Evolutionary conservation across 2,113 vertebrate species (phyloP), one percentile per base, ranked within the genome.

Genomic region (Alethe castanea): DNA sequence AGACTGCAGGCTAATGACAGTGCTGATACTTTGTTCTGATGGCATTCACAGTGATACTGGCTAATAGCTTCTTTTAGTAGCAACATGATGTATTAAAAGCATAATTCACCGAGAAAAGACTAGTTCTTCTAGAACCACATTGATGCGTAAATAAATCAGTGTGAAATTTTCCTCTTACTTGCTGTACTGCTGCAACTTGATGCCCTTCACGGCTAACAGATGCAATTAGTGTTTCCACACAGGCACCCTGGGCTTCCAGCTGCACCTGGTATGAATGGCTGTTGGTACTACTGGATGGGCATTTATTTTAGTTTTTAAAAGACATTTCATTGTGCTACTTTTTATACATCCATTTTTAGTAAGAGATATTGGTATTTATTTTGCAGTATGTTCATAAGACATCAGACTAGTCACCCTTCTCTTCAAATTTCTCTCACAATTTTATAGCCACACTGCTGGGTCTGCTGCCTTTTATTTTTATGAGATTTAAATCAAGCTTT

Each of bases 51-150:
- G 22, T 81, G 73, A 76, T 73, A 35, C 23, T 60, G 67, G 28
- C 45, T 91, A 69, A 96, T n/a, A 73, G 50, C 9, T 72, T 64
- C 73, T 92, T 82, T 65, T 73, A 87, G n/a, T 18, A 80, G 50
- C 42, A 80, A 25, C 26, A 29, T 25, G 36, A 85, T 77, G 88
- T 82, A 90, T 90, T 91, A 69, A 85, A 88, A 85, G 22, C 13
- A 36, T 65, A 73, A 85, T 62, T 81, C 74, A 19, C 57, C 31
- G 33, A 36, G 77, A 91, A 79, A 94, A 79, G 23, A 10, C 48
- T 69, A 79, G 48, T 72, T 95, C 73, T 88, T n/a, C 44, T 61
- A 62, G 48, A 91, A 85, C 42, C 23, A 42, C 42, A 35, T 5
- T 61, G 57, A 60, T 79, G 74, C 6, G 14, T 87, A 79, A 87